Conservation (phyloP, 2,888 invertebrate species). For the Diaperis boleti region DNA sequence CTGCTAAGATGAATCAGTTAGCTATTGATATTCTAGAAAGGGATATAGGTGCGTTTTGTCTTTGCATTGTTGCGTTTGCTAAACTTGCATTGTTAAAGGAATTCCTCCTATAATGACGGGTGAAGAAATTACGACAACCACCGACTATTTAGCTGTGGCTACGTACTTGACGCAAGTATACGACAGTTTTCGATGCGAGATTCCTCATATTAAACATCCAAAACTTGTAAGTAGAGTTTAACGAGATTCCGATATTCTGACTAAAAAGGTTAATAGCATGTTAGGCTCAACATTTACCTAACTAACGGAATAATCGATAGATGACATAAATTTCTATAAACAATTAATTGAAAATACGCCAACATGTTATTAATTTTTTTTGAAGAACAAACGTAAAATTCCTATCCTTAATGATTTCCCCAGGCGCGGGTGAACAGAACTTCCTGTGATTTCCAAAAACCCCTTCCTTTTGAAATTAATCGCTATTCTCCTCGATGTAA, state of each 20-base stretch:
- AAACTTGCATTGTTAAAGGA: slow-evolving; percentile 56
- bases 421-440: neutral
- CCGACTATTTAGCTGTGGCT: slow-evolving; percentile 81
- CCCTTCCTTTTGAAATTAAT: neutral
- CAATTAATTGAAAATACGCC: too few relatives aligned
- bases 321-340: too few relatives aligned
- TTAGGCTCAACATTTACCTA: too few relatives aligned
- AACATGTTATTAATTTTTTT: too few relatives aligned
- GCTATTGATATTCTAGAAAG: slow-evolving; percentile 90
- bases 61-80: slow-evolving; percentile 15
- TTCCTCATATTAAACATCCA: slow-evolving; percentile 83
- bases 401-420: too few relatives aligned
- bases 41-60: slow-evolving; percentile 74
- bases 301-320: too few relatives aligned
- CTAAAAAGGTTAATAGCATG: too few relatives aligned
- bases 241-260: too few relatives aligned
- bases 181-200: slow-evolving; percentile 91
- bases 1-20: slow-evolving; percentile 79
- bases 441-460: neutral
- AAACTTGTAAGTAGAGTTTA: slow-evolving; percentile 77
- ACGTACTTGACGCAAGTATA: slow-evolving; percentile 91
- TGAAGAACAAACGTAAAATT: too few relatives aligned
- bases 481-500: neutral
- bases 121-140: slow-evolving; percentile 79
- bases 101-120: slow-evolving; percentile 80